Conservation (phyloP, 2,888 invertebrate genomes). For the Podotricha telesiphe region DNA sequence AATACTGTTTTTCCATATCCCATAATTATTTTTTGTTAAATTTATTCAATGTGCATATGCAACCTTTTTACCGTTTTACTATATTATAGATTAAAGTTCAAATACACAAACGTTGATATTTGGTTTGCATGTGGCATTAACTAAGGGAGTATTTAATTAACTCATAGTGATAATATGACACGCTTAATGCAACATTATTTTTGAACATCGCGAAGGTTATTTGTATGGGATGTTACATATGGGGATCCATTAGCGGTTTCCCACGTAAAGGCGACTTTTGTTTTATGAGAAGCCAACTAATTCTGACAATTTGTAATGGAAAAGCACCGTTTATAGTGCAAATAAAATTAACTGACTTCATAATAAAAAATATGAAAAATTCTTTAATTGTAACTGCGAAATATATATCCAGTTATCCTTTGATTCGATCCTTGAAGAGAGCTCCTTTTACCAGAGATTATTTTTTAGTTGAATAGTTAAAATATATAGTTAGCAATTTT, state of each 20-base stretch:
- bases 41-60: no score
- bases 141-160: neutral
- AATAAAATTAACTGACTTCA: neutral
- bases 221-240: neutral
- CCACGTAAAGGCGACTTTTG: neutral
- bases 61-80: no score
- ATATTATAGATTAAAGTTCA: no score
- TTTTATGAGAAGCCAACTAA: neutral
- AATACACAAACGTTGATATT: neutral
- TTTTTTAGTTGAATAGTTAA: no score
- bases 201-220: constrained; percentile 1
- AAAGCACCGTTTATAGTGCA: neutral
- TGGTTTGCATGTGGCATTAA: neutral
- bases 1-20: no score
- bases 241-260: neutral
- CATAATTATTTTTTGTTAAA: no score
- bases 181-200: neutral
- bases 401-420: no score
- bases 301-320: neutral
- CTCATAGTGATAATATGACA: neutral
- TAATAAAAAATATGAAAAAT: no score
- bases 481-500: no score
- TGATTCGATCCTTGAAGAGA: no score
- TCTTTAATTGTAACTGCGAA: no score
- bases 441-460: no score